Base-by-base conservation (phyloP, 2,888 invertebrate genomes). In the Rhabditophanes sp. region DNA sequence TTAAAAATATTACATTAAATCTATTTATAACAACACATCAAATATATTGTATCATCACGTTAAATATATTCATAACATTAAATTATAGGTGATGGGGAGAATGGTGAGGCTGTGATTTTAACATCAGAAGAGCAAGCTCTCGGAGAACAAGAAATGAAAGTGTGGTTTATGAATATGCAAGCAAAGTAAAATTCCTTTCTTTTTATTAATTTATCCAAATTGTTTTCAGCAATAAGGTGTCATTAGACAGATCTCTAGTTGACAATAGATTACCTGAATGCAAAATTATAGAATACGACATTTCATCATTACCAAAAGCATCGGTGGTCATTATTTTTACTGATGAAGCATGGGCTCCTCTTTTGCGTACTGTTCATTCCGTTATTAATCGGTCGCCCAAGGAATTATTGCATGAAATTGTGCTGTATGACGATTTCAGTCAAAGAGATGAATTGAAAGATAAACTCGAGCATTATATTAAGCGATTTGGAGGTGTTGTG, bases 381-480 rank as follows among this genome's bases (percentile, higher is more conserved):
- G 82, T 84, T n/a, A 69, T 85, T 32, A 78, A 80, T 64, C 70
- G 77, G 67, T 77, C 76, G 54, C 79, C 75, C 21, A 72, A 69
- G 46, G 72, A 68, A 42, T 74, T 79, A 56, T 71, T 93, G 9
- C 78, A 82, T 64, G 88, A 93, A 71, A 79, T 93, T 37, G 79
- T 93, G 57, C 70, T 93, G 7, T 79, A 90, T n/a, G 88, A 93
- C 65, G 90, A 93, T 68, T 78, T 77, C 66, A 85, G 85, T 47
- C 79, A 81, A 23, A 75, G 74, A 66, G 73, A 74, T 65, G 50
- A 80, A 54, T 70, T 80, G 45, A 76, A 76, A 59, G 78, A 74
- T 37, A 77, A 78, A 53, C 70, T 87, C 33, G 77, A 79, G 49
- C 76, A 80, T 61, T 88, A 87, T 66, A 72, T 87, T 12, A 51